Percentiles rank a stretch among this genome's conserved stretches.
Conservation (phyloP, 2,888 invertebrate genomes). For the Parelbella ahira region DNA sequence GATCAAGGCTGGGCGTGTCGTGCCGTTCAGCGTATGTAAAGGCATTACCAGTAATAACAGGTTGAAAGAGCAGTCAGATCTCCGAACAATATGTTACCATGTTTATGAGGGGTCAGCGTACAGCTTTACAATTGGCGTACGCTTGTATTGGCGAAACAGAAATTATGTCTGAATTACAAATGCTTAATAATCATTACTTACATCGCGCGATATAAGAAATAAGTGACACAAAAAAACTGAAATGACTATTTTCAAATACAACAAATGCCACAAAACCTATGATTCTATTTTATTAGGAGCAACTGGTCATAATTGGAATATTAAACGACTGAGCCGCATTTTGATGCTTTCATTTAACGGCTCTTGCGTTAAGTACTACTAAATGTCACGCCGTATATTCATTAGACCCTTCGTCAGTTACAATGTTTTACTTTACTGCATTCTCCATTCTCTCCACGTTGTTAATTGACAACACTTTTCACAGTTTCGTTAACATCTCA, state of each 20-base stretch:
- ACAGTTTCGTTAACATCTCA: slow-evolving; percentile 46
- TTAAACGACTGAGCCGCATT: slow-evolving; percentile 64
- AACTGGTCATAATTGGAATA: slow-evolving; percentile 59
- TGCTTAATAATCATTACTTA: slow-evolving; percentile 1
- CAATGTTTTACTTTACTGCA: slow-evolving; percentile 51
- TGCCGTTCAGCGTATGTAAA: slow-evolving; percentile 39
- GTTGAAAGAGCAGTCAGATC: slow-evolving; percentile 44
- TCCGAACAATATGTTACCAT: slow-evolving; percentile 46
- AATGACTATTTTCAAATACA: no score
- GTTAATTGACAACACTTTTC: slow-evolving; percentile 68
- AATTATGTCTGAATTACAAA: slow-evolving; percentile 19
- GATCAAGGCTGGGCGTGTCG: slow-evolving; percentile 50
- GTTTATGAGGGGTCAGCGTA: slow-evolving; percentile 37
- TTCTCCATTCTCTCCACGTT: slow-evolving; percentile 45
- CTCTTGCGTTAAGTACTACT: slow-evolving; percentile 65
- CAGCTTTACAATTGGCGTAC: slow-evolving; percentile 25
- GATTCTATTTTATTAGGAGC: slow-evolving; percentile 29
- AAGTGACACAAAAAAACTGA: no score
- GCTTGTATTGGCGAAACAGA: slow-evolving; percentile 15
- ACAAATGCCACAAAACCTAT: no score
- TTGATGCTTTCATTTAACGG: slow-evolving; percentile 65
- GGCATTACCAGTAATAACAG: slow-evolving; percentile 46
- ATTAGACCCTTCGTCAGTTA: slow-evolving; percentile 50
- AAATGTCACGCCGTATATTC: slow-evolving; percentile 70
- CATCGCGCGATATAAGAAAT: slow-evolving; percentile 11